These are phyloP conservation scores for Endotricha flammealis DNA, from an alignment of 2,888 invertebrate species.

Conservation along the genomic window DNA sequence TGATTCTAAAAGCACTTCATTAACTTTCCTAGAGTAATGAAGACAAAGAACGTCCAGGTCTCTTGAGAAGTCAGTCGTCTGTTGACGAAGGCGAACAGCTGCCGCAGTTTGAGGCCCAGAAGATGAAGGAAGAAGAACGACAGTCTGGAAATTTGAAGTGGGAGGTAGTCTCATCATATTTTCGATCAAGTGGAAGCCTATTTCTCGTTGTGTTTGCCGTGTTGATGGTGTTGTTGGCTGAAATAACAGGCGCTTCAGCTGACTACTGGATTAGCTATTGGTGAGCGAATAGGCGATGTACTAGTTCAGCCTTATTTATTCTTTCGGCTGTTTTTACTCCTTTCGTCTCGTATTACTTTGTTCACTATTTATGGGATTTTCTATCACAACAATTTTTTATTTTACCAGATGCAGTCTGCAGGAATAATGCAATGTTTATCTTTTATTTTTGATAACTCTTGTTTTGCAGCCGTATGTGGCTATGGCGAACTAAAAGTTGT, in stretches of 20 bases:
- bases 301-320: no score
- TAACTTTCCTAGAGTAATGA: slow-evolving; percentile 31
- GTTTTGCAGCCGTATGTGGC: no score
- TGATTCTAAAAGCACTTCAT: no score
- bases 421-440: no score
- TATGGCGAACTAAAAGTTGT: no score
- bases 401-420: no score
- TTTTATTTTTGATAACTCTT: no score
- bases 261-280: slow-evolving; percentile 86
- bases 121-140: slow-evolving; percentile 54
- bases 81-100: slow-evolving; percentile 41
- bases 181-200: slow-evolving; percentile 51
- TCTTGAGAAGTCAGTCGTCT: slow-evolving; percentile 29
- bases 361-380: no score
- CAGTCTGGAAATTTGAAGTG: slow-evolving; percentile 59
- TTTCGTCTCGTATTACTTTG: no score
- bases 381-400: no score
- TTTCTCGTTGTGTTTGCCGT: slow-evolving; percentile 48
- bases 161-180: slow-evolving; percentile 57
- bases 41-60: slow-evolving; percentile 32
- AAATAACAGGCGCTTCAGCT: slow-evolving; percentile 78
- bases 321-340: no score
- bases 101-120: slow-evolving; percentile 57
- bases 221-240: slow-evolving; percentile 64
- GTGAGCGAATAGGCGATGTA: no score